These are phyloP conservation scores for Epicauta chinensis DNA, from an alignment of 1,140 invertebrate genomes.

Conservation along the genomic window DNA sequence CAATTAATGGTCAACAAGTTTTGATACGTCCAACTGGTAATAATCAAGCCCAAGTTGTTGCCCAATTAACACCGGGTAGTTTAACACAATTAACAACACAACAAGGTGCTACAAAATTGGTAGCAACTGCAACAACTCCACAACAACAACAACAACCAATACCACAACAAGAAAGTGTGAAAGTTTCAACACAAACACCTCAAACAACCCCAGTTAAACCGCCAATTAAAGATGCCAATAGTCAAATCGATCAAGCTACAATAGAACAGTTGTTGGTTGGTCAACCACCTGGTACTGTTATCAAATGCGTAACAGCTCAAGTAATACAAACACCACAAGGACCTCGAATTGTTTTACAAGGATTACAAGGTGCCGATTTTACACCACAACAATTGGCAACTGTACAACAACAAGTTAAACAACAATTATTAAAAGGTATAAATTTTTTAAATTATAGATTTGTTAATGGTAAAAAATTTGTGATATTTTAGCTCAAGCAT, in stretches of 20 bases:
- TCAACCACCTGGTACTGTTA: conserved; percentile 75
- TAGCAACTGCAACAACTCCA: conserved; percentile 24
- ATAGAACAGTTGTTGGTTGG: conserved; percentile 65
- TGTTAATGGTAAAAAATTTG: background rate
- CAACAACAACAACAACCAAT: conserved; percentile 16
- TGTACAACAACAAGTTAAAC: conserved; percentile 82
- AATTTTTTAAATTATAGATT: background rate
- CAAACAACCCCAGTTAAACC: conserved; percentile 30
- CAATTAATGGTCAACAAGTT: conserved; percentile 77
- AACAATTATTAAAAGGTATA: conserved; percentile 74
- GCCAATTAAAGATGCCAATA: conserved; percentile 16
- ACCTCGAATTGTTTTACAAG: conserved; percentile 76
- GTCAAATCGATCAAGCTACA: conserved; percentile 45
- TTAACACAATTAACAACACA: conserved; percentile 21
- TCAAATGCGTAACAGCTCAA: conserved; percentile 77
- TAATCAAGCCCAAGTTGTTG: conserved; percentile 63
- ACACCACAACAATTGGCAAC: conserved; percentile 70
- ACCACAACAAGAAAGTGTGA: conserved; percentile 10
- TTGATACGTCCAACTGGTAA: conserved; percentile 64
- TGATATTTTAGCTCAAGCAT: conserved; percentile 59
- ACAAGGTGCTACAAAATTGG: conserved; percentile 19
- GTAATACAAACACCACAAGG: conserved; percentile 77
- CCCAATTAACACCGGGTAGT: conserved; percentile 50
- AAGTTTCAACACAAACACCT: conserved; percentile 11
- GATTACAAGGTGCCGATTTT: conserved; percentile 72